These are phyloP conservation scores for Lytechinus pictus DNA, from an alignment of 35 echinoderm and acorn worm species.

Conservation along the genomic window DNA sequence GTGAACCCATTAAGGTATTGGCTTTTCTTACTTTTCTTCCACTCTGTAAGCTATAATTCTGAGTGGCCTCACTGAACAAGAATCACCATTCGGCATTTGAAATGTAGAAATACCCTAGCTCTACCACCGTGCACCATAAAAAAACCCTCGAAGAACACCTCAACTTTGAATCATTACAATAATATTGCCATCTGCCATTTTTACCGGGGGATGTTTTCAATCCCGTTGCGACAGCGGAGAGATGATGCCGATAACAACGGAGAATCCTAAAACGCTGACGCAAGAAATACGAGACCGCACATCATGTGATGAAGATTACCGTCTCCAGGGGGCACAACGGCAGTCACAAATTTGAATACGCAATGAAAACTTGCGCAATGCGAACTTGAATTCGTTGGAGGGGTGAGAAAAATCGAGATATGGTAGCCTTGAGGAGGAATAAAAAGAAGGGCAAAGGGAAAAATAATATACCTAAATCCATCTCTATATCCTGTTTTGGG, in stretches of 20 bases:
- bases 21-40: not conserved
- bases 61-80: too few species aligned
- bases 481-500: not conserved
- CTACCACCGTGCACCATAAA: not conserved
- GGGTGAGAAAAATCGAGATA: not conserved
- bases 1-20: not conserved
- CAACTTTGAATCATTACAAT: not conserved
- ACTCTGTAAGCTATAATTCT: too few species aligned
- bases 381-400: not conserved
- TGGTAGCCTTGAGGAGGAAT: not conserved
- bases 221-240: not conserved
- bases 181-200: constrained; percentile 11
- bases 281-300: not conserved
- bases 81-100: not conserved
- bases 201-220: not conserved
- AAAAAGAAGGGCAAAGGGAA: not conserved
- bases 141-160: not conserved
- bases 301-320: not conserved
- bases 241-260: not conserved
- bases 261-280: not conserved
- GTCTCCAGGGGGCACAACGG: not conserved
- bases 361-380: not conserved
- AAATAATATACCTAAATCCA: not conserved
- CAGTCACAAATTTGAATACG: not conserved
- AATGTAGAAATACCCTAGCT: not conserved